Conservation (phyloP, 2,797 vertebrate genomes). For the Poeciliopsis gracilis region DNA sequence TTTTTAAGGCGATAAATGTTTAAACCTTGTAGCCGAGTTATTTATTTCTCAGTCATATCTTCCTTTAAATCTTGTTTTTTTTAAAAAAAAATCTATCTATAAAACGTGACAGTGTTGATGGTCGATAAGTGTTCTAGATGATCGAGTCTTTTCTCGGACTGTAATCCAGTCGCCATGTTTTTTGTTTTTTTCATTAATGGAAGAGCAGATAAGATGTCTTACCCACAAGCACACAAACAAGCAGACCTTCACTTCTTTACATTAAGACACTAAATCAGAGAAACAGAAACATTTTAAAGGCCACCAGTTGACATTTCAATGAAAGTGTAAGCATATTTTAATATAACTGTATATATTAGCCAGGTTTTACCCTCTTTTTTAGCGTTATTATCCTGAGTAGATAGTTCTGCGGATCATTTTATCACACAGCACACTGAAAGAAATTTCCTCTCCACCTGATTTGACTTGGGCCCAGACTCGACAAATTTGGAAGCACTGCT, state of each 20-base stretch:
- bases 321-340: constrained; percentile 57
- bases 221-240: constrained; percentile 55
- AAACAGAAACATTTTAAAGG: constrained; percentile 68
- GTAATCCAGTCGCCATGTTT: constrained; percentile 34
- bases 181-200: constrained; percentile 40
- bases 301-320: constrained; percentile 69
- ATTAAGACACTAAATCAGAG: constrained; percentile 74
- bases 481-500: constrained; percentile 60
- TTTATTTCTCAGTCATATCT: constrained; percentile 15
- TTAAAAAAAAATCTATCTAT: constrained; percentile 6
- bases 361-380: constrained; percentile 36
- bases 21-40: not conserved
- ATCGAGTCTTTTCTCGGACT: constrained; percentile 24
- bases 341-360: constrained; percentile 66
- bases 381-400: constrained; percentile 49
- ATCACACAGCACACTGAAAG: constrained; percentile 33
- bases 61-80: constrained; percentile 25
- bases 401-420: constrained; percentile 42
- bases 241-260: constrained; percentile 60
- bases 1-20: constrained; percentile 56
- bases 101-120: constrained; percentile 38
- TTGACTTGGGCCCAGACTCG: constrained; percentile 25
- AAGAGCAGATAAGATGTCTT: constrained; percentile 67
- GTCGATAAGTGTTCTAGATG: constrained; percentile 35
- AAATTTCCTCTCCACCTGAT: constrained; percentile 37